phyloP scores from a whole-genome alignment of 1,140 invertebrate species.

The Tachypleus tridentatus region DNA sequence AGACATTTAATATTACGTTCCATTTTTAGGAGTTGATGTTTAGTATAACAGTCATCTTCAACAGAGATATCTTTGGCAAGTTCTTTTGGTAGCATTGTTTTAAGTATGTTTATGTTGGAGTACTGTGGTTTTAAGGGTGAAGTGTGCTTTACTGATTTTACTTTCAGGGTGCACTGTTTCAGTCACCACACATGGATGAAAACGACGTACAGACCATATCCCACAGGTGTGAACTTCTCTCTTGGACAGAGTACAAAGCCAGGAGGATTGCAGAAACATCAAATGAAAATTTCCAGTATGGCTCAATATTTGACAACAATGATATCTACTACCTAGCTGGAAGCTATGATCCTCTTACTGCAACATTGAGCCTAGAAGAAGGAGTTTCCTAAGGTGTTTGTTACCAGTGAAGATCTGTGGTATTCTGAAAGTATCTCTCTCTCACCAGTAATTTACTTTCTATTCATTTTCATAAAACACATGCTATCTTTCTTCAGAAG shows the following conservation, averaged over 20 bases:
- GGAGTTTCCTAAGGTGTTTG: constrained; percentile 28
- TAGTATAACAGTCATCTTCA: too few relatives aligned
- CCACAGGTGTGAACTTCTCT: constrained; percentile 81
- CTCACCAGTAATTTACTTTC: too few relatives aligned
- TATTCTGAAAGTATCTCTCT: too few relatives aligned
- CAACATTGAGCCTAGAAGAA: constrained; percentile 54
- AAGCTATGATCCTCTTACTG: constrained; percentile 69
- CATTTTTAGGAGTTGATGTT: not conserved
- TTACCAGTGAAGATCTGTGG: too few relatives aligned
- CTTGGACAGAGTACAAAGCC: constrained; percentile 58
- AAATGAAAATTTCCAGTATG: constrained; percentile 30
- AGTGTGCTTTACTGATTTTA: not conserved
- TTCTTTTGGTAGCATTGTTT: too few relatives aligned
- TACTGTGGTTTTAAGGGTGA: too few relatives aligned
- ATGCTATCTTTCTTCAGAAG: too few relatives aligned
- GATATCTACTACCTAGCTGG: constrained; percentile 89
- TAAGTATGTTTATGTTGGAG: too few relatives aligned
- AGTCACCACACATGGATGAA: constrained; percentile 74
- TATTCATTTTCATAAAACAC: too few relatives aligned
- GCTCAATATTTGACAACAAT: constrained; percentile 64
- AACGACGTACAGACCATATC: constrained; percentile 96
- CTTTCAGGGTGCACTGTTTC: constrained; percentile 75
- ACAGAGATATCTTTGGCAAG: too few relatives aligned
- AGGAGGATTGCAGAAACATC: constrained; percentile 44
- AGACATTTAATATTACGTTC: too few relatives aligned